Conservation (phyloP, 2,113 vertebrate genomes). For the Gila orcuttii region DNA sequence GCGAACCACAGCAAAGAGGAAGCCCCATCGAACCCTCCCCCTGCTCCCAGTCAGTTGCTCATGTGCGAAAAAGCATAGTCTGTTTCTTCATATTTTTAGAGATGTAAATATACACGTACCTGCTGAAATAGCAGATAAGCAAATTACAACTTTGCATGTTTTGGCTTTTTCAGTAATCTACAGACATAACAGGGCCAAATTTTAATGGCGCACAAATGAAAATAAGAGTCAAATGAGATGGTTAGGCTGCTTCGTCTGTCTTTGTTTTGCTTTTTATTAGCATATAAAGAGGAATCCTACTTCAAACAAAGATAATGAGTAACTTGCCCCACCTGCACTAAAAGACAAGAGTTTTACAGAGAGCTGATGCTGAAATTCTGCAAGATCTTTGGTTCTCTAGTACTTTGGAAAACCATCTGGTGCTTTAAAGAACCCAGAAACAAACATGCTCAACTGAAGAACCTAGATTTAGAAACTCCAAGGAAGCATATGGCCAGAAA, state of each 20-base stretch:
- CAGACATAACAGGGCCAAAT: neutral
- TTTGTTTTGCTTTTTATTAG: neutral
- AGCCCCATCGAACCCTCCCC: conserved; percentile 22
- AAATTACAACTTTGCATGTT: conserved; percentile 55
- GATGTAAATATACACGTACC: conserved; percentile 40
- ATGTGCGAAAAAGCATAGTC: conserved; percentile 8
- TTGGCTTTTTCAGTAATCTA: conserved; percentile 13
- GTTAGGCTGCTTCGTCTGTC: no score
- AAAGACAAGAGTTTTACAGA: neutral
- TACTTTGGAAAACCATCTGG: neutral
- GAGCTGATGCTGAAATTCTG: neutral
- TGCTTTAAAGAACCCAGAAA: neutral
- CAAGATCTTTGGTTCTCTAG: neutral
- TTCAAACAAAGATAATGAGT: neutral
- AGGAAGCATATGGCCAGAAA: neutral
- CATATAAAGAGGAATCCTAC: neutral
- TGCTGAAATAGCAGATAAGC: conserved; percentile 46
- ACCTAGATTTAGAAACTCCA: neutral
- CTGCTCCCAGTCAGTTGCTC: neutral
- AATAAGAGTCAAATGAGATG: conserved; percentile 39
- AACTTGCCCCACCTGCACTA: neutral
- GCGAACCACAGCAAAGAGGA: conserved; percentile 54
- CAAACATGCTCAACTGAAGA: neutral
- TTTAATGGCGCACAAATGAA: neutral
- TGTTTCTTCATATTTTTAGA: conserved; percentile 45